Evolutionary conservation across 2,113 vertebrate species (phyloP), one percentile per base, ranked within the genome.

Genomic region (Mungos mungo): DNA sequence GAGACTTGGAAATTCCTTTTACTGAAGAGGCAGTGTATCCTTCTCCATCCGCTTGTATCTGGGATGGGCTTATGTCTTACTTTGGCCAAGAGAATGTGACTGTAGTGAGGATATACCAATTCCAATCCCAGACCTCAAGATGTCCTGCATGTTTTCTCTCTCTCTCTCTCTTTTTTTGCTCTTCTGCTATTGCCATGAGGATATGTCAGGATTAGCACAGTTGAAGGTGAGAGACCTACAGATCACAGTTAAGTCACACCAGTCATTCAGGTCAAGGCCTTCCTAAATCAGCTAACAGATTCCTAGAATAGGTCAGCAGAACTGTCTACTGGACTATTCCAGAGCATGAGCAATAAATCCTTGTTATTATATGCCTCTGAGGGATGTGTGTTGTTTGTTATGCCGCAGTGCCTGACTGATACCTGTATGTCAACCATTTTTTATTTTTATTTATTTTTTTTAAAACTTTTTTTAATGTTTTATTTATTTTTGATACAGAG

Each of bases 221-320:
- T 41, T 38, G 25, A 27, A 60, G 88, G 33, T 3, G 8, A 45
- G 90, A 76, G 63, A 41, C 45, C 8, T 0, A 4, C 2, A 21
- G 29, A 10, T 31, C 12, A 0, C 7, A 27, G 1, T 31, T 8
- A n/a, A 1, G 33, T 45, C 57, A 21, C 14, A 10, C 19, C 31
- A 41, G 14, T 9, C n/a, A 47, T 29, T 41, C 50, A 33, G 54
- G 71, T 0, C 0, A 0, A 68, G 35, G 27, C 29, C 29, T 77
- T 68, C 45, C 52, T 71, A 45, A 86, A 29, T 66, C 57, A 77
- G 35, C n/a, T 38, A 68, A 18, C 5, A 38, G 45, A n/a, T 85
- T 35, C 50, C 50, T 50, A 69, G 88, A 77, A n/a, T 2, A 14
- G 0, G 5, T 19, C 68, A 85, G 45, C 50, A 84, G 54, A 81